phyloP scores from a whole-genome alignment of 2,113 vertebrate species.

The Martes martes region DNA sequence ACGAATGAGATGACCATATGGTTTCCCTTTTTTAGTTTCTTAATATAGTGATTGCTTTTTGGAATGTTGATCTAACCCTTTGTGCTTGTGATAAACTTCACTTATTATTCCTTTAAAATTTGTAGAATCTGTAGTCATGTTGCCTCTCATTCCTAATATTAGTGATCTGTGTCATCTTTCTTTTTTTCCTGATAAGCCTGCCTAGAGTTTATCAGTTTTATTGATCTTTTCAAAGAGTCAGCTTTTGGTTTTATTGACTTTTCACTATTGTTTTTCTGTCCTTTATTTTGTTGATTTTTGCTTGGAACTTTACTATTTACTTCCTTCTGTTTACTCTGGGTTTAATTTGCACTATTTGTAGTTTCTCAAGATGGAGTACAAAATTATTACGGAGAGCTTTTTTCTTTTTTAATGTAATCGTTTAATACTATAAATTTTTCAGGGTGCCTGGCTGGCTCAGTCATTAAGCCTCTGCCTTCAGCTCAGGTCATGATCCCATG shows the following conservation, averaged over 20 bases:
- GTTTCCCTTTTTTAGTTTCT: not conserved
- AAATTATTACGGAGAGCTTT: not conserved
- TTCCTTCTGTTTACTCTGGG: not conserved
- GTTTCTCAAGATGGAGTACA: not conserved
- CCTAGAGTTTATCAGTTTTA: not conserved
- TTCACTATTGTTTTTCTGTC: not conserved
- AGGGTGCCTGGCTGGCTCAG: too few relatives aligned
- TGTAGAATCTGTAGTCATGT: not conserved
- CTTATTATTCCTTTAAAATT: not conserved
- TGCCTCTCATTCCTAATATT: not conserved
- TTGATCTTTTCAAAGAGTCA: not conserved
- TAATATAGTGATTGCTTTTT: not conserved
- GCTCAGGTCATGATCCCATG: too few relatives aligned
- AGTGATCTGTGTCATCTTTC: not conserved
- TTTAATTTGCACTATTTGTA: not conserved
- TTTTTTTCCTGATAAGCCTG: not conserved
- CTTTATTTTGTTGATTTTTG: not conserved
- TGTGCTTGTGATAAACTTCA: not conserved
- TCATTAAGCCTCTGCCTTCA: too few relatives aligned
- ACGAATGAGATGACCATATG: not conserved
- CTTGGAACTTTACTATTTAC: not conserved
- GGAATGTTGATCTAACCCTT: not conserved
- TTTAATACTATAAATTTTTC: not conserved
- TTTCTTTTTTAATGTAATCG: not conserved
- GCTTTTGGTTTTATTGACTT: not conserved